These are phyloP conservation scores for Manacus vitellinus DNA, from an alignment of 2,113 vertebrate species.

Conservation along the genomic window DNA sequence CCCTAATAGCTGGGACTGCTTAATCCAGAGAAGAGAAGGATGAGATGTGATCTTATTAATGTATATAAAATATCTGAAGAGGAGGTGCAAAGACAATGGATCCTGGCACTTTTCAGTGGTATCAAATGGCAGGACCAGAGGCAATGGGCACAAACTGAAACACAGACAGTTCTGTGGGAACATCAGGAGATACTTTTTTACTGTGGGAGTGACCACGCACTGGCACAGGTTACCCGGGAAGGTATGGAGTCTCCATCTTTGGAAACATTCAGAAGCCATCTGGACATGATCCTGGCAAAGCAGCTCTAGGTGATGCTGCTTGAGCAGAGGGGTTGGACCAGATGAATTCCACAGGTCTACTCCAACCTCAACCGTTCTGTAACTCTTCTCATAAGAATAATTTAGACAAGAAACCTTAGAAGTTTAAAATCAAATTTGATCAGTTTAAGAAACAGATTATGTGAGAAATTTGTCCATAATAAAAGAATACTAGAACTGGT, in stretches of 20 bases:
- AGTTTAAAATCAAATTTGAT: background rate
- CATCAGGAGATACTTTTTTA: background rate
- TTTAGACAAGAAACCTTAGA: background rate
- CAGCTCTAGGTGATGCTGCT: background rate
- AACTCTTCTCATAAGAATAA: background rate
- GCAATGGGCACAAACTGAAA: background rate
- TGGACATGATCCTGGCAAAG: background rate
- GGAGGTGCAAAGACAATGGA: background rate
- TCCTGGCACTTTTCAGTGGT: background rate
- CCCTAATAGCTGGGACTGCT: background rate
- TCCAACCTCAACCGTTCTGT: background rate
- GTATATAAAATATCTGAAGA: background rate
- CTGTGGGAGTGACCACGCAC: background rate
- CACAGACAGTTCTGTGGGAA: background rate
- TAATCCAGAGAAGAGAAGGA: background rate
- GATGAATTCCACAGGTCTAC: background rate
- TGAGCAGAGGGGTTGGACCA: background rate
- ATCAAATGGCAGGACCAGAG: background rate
- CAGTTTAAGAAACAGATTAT: background rate
- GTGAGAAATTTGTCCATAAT: background rate
- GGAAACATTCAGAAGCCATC: background rate
- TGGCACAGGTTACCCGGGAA: background rate
- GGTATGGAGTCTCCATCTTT: background rate
- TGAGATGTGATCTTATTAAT: background rate
- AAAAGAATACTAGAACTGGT: background rate